Evolutionary conservation across 2,113 vertebrate genomes (phyloP), one percentile per base, ranked within the genome.

Genomic region (Morphnarchus princeps): DNA sequence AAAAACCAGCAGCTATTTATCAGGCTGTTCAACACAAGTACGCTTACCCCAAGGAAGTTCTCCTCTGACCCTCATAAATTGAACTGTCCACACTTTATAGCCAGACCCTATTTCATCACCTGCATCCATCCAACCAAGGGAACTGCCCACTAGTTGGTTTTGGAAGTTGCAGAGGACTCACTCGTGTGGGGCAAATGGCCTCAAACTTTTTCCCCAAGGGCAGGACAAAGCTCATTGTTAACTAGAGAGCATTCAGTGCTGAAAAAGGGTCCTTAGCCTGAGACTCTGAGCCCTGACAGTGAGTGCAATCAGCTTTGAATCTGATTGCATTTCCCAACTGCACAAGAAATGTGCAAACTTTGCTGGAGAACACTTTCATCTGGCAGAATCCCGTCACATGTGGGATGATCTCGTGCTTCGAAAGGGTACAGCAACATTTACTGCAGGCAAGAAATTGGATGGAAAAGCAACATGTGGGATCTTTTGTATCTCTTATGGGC

Each of bases 21-120:
- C 81, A 95, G 77, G 61, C 38, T 91, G 42, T 47, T 62, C 72
- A 96, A 34, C 25, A 80, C 11, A 82, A 87, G 10, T 69, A 15
- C 0, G 1, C 25, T 42, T 57, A 58, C n/a, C 28, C 74, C 3
- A 3, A 88, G 81, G 36, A 89, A 84, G 34, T 79, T 84, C 38
- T 93, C 65, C 69, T 87, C 71, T 89, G 55, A 92, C 55, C 38
- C 32, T 71, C 54, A 86, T 50, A 89, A 93, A 96, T 6, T 43
- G 38, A 87, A 78, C 13, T 52, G 36, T 55, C 34, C 38, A 54
- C 29, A 31, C 20, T 82, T 87, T 20, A 81, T 14, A 89, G 18
- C 12, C 50, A 89, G 63, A 78, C 12, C 20, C 74, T 43, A 38
- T 72, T 90, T 88, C 26, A 74, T 9, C 47, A 59, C 10, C 25